These are phyloP conservation scores for Onychomys arenicola DNA, from an alignment of 2,797 vertebrate species.

Conservation along the genomic window DNA sequence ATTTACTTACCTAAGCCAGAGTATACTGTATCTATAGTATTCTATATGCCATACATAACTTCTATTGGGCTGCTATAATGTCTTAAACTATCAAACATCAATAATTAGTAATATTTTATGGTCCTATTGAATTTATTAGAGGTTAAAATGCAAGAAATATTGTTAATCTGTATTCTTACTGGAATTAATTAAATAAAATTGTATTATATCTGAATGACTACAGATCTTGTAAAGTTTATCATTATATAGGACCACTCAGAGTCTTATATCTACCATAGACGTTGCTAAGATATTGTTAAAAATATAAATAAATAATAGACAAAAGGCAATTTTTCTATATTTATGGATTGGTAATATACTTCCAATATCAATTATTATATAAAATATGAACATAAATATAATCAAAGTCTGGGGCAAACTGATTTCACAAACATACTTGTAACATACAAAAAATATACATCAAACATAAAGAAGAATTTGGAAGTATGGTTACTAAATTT, in stretches of 20 bases:
- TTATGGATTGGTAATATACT: not conserved
- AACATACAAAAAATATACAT: not conserved
- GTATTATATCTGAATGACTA: not conserved
- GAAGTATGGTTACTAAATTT: not conserved
- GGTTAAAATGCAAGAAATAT: not conserved
- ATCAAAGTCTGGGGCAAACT: not conserved
- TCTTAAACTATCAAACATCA: constrained; percentile 10
- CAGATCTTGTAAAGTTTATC: not conserved
- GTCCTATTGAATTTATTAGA: not conserved
- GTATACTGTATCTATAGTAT: not conserved
- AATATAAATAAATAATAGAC: not conserved
- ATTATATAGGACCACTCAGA: no score
- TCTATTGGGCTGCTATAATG: not conserved
- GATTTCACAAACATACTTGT: not conserved
- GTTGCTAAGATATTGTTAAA: not conserved
- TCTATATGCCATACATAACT: not conserved
- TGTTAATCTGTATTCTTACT: no score
- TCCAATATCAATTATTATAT: not conserved
- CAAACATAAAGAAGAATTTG: not conserved
- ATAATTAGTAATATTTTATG: not conserved
- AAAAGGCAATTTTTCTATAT: not conserved
- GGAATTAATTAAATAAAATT: not conserved
- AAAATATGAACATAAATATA: not conserved
- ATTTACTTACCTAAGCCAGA: not conserved
- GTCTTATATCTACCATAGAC: not conserved